phyloP scores from a whole-genome alignment of 2,113 vertebrate genomes.

The Albula glossodonta region DNA sequence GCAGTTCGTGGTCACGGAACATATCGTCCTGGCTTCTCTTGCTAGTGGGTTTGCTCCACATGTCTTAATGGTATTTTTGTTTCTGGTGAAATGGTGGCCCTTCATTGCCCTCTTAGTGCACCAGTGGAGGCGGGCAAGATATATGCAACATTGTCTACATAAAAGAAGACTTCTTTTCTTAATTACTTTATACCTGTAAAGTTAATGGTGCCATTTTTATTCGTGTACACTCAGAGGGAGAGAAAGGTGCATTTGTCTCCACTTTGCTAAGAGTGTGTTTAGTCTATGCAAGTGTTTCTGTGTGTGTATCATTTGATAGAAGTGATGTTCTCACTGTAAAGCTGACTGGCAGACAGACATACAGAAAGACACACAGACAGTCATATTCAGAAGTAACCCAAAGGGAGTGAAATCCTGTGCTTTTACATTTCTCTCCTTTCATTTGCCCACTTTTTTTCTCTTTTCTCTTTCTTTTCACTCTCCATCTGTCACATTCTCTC shows the following conservation, averaged over 20 bases:
- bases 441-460: slow-evolving; percentile 38
- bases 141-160: neutral
- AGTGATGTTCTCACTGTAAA: too few species aligned
- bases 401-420: slow-evolving; percentile 25
- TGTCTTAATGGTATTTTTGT: slow-evolving; percentile 45
- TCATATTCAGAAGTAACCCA: neutral
- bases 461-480: slow-evolving; percentile 44
- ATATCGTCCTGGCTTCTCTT: neutral
- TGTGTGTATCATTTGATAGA: neutral
- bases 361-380: slow-evolving; percentile 11
- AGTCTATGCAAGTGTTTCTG: neutral
- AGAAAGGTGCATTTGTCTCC: neutral
- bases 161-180: neutral
- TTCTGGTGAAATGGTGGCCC: slow-evolving; percentile 35
- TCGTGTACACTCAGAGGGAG: neutral
- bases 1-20: neutral
- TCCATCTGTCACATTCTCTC: slow-evolving; percentile 52
- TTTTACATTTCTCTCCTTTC: slow-evolving; percentile 14
- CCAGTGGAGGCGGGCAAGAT: neutral
- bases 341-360: slow-evolving; percentile 39
- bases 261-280: neutral
- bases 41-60: slow-evolving; percentile 18
- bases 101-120: slow-evolving; percentile 24
- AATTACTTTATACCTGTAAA: neutral
- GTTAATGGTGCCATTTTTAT: neutral